These are phyloP conservation scores for Homalodisca vitripennis DNA, from an alignment of 1,140 invertebrate genomes.

Conservation along the genomic window DNA sequence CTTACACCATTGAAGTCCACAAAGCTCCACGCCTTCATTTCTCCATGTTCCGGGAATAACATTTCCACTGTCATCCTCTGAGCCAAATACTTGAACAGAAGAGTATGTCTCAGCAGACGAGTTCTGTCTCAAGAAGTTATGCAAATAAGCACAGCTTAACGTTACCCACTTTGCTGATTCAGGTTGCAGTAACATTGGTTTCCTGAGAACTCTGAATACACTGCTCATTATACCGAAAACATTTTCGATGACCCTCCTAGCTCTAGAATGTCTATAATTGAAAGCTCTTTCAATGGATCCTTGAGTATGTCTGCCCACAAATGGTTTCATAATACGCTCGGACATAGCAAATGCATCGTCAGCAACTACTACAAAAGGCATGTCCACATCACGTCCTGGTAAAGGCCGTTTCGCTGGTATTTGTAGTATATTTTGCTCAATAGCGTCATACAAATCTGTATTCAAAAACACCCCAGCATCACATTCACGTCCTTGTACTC, in stretches of 20 bases:
- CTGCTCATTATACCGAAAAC: conserved; percentile 53
- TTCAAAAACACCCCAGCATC: conserved; percentile 40
- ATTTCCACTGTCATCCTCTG: background rate
- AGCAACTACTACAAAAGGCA: conserved; percentile 49
- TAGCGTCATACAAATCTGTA: background rate
- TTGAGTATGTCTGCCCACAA: conserved; percentile 50
- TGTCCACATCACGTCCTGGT: conserved; percentile 32
- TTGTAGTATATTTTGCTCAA: conserved; percentile 12
- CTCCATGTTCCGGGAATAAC: background rate
- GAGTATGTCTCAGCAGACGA: conserved; percentile 14
- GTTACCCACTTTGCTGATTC: conserved; percentile 42
- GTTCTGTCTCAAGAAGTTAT: conserved; percentile 37
- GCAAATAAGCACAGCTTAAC: conserved; percentile 39
- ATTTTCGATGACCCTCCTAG: conserved; percentile 52
- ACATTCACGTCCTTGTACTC: conserved; percentile 46
- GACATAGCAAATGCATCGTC: conserved; percentile 47
- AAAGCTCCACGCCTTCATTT: conserved; percentile 14
- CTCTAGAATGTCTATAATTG: conserved; percentile 47
- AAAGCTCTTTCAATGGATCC: conserved; percentile 45
- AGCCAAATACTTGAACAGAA: background rate
- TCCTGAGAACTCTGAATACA: conserved; percentile 48
- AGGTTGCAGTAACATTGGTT: conserved; percentile 43
- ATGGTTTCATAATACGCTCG: conserved; percentile 49
- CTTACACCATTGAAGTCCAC: background rate
- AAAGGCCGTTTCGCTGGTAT: background rate